These are phyloP conservation scores for Steromphala cineraria DNA, from an alignment of 2,888 invertebrate species.

Conservation along the genomic window DNA sequence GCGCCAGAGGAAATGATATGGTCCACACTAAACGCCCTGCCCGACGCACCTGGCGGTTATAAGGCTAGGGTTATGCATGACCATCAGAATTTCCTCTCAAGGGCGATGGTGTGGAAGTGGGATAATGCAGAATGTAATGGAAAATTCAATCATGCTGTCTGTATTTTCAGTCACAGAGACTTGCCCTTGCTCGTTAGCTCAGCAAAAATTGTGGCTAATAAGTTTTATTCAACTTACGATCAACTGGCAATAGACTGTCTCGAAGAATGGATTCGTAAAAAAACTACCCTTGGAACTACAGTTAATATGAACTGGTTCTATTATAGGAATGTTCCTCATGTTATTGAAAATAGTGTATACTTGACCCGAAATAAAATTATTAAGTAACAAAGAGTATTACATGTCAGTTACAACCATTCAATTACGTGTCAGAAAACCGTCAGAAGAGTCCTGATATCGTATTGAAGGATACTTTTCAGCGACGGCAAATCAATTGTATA, in stretches of 20 bases:
- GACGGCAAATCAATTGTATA: no score
- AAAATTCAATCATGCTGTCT: conserved; percentile 34
- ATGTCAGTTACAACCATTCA: no score
- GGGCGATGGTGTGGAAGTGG: neutral
- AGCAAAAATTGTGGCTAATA: conserved; percentile 50
- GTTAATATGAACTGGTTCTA: neutral
- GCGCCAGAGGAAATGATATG: conserved; percentile 36
- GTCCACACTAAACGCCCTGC: conserved; percentile 18
- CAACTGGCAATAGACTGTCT: conserved; percentile 43
- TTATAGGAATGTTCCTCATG: neutral
- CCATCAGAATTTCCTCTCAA: neutral
- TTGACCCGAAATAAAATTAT: no score
- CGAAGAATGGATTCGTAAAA: neutral
- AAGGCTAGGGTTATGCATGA: neutral
- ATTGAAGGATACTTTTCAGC: no score
- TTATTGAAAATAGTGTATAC: no score
- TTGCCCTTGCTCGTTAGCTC: conserved; percentile 32
- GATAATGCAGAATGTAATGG: neutral
- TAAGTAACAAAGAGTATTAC: no score
- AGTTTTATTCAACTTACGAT: conserved; percentile 44
- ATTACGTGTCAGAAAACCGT: no score
- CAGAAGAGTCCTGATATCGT: no score
- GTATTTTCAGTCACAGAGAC: conserved; percentile 51
- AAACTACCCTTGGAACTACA: neutral
- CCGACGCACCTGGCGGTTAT: conserved; percentile 14